Evolutionary conservation across 2,888 invertebrate species (phyloP), one percentile per base, ranked within the genome.

Genomic region (Tachina grossa): DNA sequence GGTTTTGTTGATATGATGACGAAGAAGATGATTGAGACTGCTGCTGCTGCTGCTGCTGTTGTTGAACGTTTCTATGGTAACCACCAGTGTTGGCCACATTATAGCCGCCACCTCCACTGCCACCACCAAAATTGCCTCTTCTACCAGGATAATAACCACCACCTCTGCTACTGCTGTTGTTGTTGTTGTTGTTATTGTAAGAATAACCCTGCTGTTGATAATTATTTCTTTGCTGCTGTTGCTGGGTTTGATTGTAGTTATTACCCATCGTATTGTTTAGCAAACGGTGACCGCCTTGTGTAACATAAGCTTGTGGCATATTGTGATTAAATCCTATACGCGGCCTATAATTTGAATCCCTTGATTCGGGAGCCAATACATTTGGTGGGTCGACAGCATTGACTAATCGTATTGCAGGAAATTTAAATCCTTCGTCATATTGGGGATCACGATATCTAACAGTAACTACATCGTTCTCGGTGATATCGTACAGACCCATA

Each of bases 381-480:
- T 94, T 93, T 0, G 95, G 94, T 2, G 98, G 97, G 88, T 96
- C 95, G 79, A 94, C 94, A 19, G 95, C 96, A 2, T 95, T 95
- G 82, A 94, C 93, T 49, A 96, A 94, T 77, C 95, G 93, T 22
- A 93, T 93, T 55, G 98, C 96, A n/a, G 96, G 95, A 93, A 97
- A 98, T 57, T 97, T 93, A 92, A 95, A 97, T 89, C 95, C 95
- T 4, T 94, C 94, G 0, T 94, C 93, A 93, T 95, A 98, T 88
- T 94, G 93, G 0, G 98, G 98, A 94, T 98, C 98, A 78, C 95
- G 93, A 93, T 93, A 98, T 77, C 95, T 94, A 4, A 96, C 95
- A 91, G 97, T 96, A 87, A 94, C 93, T 82, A 94, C 95, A 14
- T 90, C 90, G 92, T 96, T 96, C 66, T 93, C 94, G 3, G 93